phyloP scores from a whole-genome alignment of 2,888 invertebrate species.

The Tenthredo mesomela region DNA sequence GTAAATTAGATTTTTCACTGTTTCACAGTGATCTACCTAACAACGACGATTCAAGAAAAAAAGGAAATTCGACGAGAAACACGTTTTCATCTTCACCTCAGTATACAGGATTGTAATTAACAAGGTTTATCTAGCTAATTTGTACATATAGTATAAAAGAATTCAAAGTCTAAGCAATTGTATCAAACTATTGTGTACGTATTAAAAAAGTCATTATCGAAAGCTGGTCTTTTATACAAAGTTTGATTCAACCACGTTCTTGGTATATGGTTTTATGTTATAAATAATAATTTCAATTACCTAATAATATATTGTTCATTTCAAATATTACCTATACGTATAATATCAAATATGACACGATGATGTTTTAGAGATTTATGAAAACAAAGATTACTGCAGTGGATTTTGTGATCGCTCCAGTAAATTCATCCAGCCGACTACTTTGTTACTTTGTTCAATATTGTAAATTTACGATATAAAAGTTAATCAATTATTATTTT shows the following conservation, averaged over 20 bases:
- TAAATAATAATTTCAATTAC: neutral
- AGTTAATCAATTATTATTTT: neutral
- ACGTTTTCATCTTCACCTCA: slow-evolving; percentile 74
- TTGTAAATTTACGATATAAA: neutral
- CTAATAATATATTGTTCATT: neutral
- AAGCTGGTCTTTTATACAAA: slow-evolving; percentile 67
- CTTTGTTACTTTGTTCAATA: neutral
- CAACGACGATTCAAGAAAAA: slow-evolving; percentile 71
- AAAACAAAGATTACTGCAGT: neutral
- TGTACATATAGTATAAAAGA: slow-evolving; percentile 64
- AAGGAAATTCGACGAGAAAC: slow-evolving; percentile 69
- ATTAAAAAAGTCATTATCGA: slow-evolving; percentile 61
- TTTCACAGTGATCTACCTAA: slow-evolving; percentile 72
- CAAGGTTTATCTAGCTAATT: slow-evolving; percentile 62
- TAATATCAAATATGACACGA: neutral
- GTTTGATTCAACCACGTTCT: slow-evolving; percentile 44
- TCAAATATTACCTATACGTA: neutral
- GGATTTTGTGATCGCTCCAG: neutral
- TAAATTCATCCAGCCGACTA: neutral
- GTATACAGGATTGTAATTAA: slow-evolving; percentile 75
- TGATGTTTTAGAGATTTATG: neutral
- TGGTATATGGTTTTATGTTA: neutral
- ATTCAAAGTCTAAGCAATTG: slow-evolving; percentile 52
- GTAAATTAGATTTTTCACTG: slow-evolving; percentile 42
- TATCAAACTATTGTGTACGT: slow-evolving; percentile 38